These are phyloP conservation scores for Papio anubis DNA, from an alignment of 2,113 vertebrate genomes.

Conservation along the genomic window DNA sequence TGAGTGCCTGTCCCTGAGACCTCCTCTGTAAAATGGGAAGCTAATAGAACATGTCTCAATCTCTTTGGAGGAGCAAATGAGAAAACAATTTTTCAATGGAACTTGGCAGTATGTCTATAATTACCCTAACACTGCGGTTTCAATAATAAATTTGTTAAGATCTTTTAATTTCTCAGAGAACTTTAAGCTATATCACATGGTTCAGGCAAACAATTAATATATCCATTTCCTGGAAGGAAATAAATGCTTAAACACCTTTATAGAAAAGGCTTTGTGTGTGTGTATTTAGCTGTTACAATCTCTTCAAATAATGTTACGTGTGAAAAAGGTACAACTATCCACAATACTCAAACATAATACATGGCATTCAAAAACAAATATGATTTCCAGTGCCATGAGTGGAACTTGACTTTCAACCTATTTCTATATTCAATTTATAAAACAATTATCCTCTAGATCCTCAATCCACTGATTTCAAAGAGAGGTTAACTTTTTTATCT, in stretches of 20 bases:
- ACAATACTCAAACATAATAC: conserved; percentile 45
- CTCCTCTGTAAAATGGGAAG: background rate
- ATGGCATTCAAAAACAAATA: background rate
- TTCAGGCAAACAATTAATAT: background rate
- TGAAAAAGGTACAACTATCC: background rate
- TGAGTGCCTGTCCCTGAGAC: background rate
- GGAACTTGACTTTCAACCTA: background rate
- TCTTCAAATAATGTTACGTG: background rate
- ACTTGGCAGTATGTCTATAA: background rate
- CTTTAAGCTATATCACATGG: background rate
- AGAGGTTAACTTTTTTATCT: background rate
- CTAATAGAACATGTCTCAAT: background rate
- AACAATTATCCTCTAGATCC: background rate
- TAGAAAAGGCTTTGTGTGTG: background rate
- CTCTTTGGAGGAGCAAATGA: background rate
- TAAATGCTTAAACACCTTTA: background rate
- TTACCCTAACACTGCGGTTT: background rate
- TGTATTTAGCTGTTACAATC: background rate
- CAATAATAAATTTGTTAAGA: background rate
- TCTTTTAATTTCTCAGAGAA: background rate
- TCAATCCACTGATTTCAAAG: background rate
- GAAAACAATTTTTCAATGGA: background rate
- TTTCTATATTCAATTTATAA: background rate
- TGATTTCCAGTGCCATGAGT: background rate
- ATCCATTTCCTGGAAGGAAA: background rate